Evolutionary conservation across 2,113 vertebrate species (phyloP).

Genomic region (Vicugna pacos): DNA sequence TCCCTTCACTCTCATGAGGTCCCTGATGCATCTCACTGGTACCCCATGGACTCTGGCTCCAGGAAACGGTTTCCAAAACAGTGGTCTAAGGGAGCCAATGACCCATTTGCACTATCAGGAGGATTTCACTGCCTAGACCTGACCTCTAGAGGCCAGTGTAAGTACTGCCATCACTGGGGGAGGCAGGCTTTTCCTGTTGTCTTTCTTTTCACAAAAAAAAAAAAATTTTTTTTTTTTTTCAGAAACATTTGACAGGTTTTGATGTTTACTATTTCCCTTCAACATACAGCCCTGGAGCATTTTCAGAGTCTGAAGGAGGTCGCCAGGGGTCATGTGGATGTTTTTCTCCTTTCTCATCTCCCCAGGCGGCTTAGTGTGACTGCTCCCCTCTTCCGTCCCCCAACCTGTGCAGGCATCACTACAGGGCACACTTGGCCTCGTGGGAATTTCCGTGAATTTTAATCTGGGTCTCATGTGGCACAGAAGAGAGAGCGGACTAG

Average conservation of each 20-base stretch:
- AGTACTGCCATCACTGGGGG: not conserved
- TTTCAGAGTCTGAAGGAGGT: constrained; percentile 33
- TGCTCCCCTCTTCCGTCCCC: not conserved
- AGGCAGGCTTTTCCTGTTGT: not conserved
- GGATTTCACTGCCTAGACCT: not conserved
- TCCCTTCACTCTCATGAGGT: not conserved
- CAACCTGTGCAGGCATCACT: not conserved
- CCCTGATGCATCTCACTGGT: not conserved
- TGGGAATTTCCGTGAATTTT: constrained; percentile 4
- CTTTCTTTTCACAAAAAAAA: not conserved
- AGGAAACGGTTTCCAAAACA: not conserved
- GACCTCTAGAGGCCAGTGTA: not conserved
- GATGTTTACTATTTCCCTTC: constrained; percentile 7
- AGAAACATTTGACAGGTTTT: not conserved
- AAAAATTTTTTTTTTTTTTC: not conserved
- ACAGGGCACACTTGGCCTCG: not conserved
- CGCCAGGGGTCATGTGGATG: not conserved
- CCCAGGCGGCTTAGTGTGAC: not conserved
- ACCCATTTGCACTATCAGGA: not conserved
- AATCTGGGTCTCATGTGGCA: not conserved
- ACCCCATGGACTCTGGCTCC: not conserved
- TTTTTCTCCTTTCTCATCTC: constrained; percentile 29
- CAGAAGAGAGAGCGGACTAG: not conserved
- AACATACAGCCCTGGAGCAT: not conserved
- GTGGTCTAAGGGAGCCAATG: not conserved